A percentile compares a stretch with the other conserved stretches of the same genome.
phyloP scores from a whole-genome alignment of 1,140 invertebrate genomes.

The Drosophila bocki region DNA sequence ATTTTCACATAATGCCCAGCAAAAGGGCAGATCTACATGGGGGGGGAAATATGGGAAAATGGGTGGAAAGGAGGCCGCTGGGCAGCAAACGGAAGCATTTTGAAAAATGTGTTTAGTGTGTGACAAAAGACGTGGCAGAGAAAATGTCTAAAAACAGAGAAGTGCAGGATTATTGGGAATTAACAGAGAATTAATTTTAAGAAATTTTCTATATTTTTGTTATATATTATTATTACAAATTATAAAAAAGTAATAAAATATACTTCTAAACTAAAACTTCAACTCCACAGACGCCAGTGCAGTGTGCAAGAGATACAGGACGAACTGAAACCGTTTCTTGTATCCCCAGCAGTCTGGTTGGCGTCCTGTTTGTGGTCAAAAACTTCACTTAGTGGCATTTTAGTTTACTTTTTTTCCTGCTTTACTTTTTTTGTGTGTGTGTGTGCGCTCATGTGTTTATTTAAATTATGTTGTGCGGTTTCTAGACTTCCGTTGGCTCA shows the following conservation, averaged over 20 bases:
- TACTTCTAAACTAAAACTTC: not conserved
- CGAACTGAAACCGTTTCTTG: not conserved
- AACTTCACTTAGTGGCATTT: conserved; percentile 80
- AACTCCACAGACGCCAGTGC: not conserved
- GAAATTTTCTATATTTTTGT: not conserved
- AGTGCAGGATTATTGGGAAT: not conserved
- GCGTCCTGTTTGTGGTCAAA: conserved; percentile 76
- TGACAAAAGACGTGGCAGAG: conserved; percentile 54
- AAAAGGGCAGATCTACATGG: not conserved
- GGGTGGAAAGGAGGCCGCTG: conserved; percentile 28
- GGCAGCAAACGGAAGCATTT: conserved; percentile 56
- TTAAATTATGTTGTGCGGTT: conserved; percentile 81
- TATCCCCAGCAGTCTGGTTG: conserved; percentile 42
- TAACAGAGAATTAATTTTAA: not conserved
- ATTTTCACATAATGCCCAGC: conserved; percentile 58
- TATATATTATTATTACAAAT: not conserved
- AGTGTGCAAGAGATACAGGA: conserved; percentile 5
- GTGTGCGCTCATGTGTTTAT: conserved; percentile 62
- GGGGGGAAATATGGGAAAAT: not conserved
- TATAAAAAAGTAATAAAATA: not conserved
- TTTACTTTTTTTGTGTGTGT: conserved; percentile 6
- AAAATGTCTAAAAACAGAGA: not conserved
- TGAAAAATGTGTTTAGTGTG: conserved; percentile 82
- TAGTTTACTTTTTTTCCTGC: conserved; percentile 31
- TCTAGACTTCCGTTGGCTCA: conserved; percentile 80